Percentiles rank a stretch among this genome's conserved stretches.
Conservation (phyloP, 2,888 invertebrate genomes). For the Erebia epiphron region DNA sequence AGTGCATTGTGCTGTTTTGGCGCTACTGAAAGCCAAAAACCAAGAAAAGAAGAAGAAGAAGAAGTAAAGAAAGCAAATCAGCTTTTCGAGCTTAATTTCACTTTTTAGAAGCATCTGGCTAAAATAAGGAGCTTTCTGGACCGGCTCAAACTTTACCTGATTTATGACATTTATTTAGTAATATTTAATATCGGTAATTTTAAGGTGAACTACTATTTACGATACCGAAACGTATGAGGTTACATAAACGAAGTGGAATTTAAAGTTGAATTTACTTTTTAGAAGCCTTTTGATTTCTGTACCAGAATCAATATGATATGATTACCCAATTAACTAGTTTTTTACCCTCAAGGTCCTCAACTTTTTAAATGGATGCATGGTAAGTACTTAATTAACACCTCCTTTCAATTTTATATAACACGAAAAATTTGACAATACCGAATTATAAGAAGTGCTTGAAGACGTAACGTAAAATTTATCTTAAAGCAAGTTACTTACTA, state of each 20-base stretch:
- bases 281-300: neutral
- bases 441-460: no score
- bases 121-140: neutral
- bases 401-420: no score
- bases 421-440: no score
- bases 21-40: no score
- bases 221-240: neutral
- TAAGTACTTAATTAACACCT: neutral
- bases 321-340: neutral
- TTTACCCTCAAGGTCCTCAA: neutral
- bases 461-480: no score
- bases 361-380: neutral
- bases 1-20: no score
- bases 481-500: no score
- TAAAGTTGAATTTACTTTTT: slow-evolving; percentile 2
- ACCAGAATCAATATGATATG: neutral
- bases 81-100: neutral
- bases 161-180: neutral
- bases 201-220: neutral
- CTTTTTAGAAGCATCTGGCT: neutral
- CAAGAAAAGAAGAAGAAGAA: no score
- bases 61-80: neutral
- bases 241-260: neutral
- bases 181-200: no score
- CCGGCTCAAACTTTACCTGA: no score